Evolutionary conservation across 2,113 vertebrate genomes (phyloP), one percentile per base, ranked within the genome.

Genomic region (Dicentrarchus labrax): DNA sequence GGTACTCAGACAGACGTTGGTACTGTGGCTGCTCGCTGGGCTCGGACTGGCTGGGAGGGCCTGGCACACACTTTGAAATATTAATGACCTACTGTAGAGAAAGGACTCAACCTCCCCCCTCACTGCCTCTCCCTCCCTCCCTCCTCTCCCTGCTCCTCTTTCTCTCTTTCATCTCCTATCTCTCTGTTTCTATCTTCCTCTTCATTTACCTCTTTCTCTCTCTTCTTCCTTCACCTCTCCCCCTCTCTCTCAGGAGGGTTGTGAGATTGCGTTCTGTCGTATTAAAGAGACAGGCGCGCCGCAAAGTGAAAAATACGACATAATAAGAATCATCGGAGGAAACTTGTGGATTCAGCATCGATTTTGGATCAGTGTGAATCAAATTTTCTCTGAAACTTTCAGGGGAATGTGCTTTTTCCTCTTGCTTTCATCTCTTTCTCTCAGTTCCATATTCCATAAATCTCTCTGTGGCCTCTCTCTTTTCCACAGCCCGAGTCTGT

Each of bases 1-100:
- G 80, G 65, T n/a, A 0, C 64, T 72, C 38, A 22, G 43, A 47
- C 59, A 38, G 70, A 51, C 4, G 56, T 7, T 65, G 15, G 8
- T 54, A 36, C 57, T 48, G 71, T 11, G 19, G 64, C 71, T 24
- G 62, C n/a, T 41, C 38, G 75, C 80, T 4, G 79, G 50, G 62
- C 12, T 4, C 0, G n/a, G 36, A 12, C 36, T 1, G 21, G 73
- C 73, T 74, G 59, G 5, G 39, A 84, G 86, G 80, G 47, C 74
- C 80, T 74, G 71, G 16, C 72, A 38, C 65, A 82, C 9, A 24
- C 76, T 82, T 13, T 91, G 92, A 92, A 92, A 91, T 91, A 92
- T 91, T 93, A 87, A 91, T 88, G 90, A 90, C 5, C 72, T 8
- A 8, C 80, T 86, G 89, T 70, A 17, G 84, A 85, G 87, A 79